phyloP scores from a whole-genome alignment of 1,140 invertebrate species.

The Lepidurus arcticus region DNA sequence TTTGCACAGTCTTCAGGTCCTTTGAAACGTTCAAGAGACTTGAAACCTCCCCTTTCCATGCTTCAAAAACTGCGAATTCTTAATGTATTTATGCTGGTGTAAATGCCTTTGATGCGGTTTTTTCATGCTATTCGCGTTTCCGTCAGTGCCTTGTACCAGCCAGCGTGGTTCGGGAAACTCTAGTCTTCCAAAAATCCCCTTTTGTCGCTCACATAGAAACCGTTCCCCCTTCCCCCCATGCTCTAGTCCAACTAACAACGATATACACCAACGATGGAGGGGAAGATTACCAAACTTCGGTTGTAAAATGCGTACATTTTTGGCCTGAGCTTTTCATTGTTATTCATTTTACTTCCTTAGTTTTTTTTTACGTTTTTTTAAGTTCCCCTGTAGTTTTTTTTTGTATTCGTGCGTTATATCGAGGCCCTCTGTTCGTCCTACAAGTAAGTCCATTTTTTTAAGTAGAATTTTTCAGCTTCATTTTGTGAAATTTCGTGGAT shows the following conservation, averaged over 20 bases:
- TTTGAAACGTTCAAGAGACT: constrained; percentile 27
- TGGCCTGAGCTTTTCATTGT: neutral
- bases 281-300: neutral
- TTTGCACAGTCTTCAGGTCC: constrained; percentile 34
- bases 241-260: constrained; percentile 16
- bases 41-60: constrained; percentile 1
- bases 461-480: neutral
- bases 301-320: neutral
- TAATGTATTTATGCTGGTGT: too few species aligned
- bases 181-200: constrained; percentile 13
- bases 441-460: neutral
- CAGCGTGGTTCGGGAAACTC: neutral
- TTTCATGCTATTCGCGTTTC: neutral
- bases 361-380: neutral
- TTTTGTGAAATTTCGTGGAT: neutral
- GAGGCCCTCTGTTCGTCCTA: neutral
- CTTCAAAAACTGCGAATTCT: neutral
- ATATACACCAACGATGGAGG: neutral
- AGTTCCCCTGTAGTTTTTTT: neutral
- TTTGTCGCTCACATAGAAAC: neutral
- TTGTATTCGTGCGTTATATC: neutral
- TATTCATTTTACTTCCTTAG: neutral
- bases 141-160: neutral
- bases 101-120: neutral
- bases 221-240: neutral